Percentiles rank a stretch among this genome's conserved stretches.
These are phyloP conservation scores for Hermaeophaga mercurialis DNA, from an alignment of 2,888 invertebrate species.

Conservation along the genomic window DNA sequence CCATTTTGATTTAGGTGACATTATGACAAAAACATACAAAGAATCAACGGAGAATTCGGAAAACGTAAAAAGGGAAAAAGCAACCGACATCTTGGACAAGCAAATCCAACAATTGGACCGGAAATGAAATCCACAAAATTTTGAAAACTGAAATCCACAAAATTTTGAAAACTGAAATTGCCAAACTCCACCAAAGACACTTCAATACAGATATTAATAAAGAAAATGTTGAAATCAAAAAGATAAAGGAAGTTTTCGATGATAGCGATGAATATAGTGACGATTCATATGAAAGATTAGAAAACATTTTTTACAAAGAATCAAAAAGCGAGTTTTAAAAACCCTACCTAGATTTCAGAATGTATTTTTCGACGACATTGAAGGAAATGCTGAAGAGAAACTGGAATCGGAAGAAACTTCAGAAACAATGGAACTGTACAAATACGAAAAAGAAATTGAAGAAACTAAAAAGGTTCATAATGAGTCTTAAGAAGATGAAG, in stretches of 20 bases:
- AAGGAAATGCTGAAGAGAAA: slow-evolving; percentile 19
- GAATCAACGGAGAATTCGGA: not conserved
- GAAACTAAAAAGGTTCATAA: slow-evolving; percentile 18
- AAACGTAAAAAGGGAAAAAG: not conserved
- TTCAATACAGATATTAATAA: slow-evolving; percentile 21
- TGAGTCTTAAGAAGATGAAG: slow-evolving; percentile 2
- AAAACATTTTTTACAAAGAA: slow-evolving; percentile 39
- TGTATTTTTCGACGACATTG: slow-evolving; percentile 32
- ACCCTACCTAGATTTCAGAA: slow-evolving; percentile 40
- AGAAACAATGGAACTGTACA: slow-evolving; percentile 5
- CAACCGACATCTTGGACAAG: not conserved
- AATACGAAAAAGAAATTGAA: slow-evolving; percentile 20
- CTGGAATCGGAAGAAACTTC: not conserved
- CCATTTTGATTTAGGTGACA: not conserved
- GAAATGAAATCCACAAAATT: slow-evolving; percentile 19
- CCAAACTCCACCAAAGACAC: slow-evolving; percentile 12
- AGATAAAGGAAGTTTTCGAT: too few species aligned
- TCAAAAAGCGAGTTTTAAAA: slow-evolving; percentile 33
- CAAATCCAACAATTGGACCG: not conserved
- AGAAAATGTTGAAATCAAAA: slow-evolving; percentile 11
- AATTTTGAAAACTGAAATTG: slow-evolving; percentile 21
- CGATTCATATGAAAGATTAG: slow-evolving; percentile 33
- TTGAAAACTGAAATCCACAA: slow-evolving; percentile 20
- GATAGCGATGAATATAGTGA: slow-evolving; percentile 23
- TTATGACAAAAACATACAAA: not conserved